A percentile compares a stretch with the other conserved stretches of the same genome.
These are phyloP conservation scores for Apistogramma diplotaenia DNA, from an alignment of 2,113 vertebrate species.

Conservation along the genomic window DNA sequence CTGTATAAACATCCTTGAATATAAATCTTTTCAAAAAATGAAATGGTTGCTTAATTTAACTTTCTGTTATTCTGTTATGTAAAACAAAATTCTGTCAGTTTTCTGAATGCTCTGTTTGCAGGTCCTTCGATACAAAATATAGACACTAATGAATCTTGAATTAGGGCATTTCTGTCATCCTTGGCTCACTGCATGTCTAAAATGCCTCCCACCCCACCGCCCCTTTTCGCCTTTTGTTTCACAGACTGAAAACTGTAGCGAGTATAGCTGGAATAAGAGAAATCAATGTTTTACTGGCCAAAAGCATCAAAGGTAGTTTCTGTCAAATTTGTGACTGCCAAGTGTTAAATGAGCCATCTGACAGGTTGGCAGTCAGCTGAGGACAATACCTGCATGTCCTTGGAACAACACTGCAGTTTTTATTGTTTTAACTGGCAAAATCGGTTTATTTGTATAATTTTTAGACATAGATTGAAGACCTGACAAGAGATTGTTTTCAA, in stretches of 20 bases:
- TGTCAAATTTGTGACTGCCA: neutral
- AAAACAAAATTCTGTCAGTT: neutral
- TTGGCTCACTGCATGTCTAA: neutral
- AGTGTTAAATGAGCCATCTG: neutral
- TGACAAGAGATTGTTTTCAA: neutral
- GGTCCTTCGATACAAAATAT: neutral
- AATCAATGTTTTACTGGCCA: neutral
- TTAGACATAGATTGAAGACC: neutral
- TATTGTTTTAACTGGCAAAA: neutral
- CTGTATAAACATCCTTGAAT: neutral
- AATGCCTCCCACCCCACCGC: too few species aligned
- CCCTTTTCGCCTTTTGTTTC: neutral
- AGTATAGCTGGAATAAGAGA: neutral
- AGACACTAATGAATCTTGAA: conserved; percentile 1
- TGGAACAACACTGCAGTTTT: neutral
- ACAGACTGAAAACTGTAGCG: neutral
- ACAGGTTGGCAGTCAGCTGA: neutral
- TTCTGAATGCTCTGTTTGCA: neutral
- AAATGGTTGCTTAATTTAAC: neutral
- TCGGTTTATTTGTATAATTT: neutral
- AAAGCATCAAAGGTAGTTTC: neutral
- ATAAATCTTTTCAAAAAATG: neutral
- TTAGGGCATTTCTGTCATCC: neutral
- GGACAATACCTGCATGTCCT: neutral
- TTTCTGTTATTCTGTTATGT: neutral